Evolutionary conservation across 2,113 vertebrate species (phyloP).

Genomic region (Lepidothrix coronata): DNA sequence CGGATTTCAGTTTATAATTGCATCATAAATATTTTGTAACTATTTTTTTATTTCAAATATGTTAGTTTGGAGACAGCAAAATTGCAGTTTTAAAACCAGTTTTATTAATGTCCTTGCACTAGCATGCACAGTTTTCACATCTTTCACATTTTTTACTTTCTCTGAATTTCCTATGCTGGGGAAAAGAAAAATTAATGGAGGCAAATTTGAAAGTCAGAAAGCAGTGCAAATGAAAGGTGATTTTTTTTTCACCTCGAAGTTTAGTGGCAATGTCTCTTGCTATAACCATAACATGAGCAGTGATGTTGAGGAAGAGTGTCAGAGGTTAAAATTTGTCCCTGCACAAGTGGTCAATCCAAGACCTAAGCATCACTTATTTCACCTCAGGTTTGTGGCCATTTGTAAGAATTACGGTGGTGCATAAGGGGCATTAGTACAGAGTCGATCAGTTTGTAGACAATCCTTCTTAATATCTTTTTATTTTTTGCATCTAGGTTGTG

Average conservation of each 20-base stretch:
- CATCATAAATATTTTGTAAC: slow-evolving; percentile 20
- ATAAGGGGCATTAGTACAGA: not conserved
- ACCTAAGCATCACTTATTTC: not conserved
- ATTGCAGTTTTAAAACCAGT: not conserved
- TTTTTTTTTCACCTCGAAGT: not conserved
- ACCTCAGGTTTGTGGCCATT: not conserved
- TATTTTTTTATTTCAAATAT: not conserved
- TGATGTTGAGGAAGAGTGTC: not conserved
- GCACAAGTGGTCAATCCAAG: not conserved
- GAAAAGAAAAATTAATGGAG: not conserved
- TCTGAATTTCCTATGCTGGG: not conserved
- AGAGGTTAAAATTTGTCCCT: not conserved
- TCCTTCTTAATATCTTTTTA: not conserved
- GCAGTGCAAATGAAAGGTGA: not conserved
- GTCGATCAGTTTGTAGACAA: not conserved
- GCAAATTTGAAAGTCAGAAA: not conserved
- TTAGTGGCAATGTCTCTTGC: not conserved
- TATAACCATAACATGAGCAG: not conserved
- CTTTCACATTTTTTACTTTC: not conserved
- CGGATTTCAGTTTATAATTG: not conserved
- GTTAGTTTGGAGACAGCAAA: not conserved
- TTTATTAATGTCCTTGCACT: not conserved
- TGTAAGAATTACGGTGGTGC: not conserved
- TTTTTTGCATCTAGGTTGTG: not conserved
- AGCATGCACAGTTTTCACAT: not conserved